Conservation (phyloP, 2,113 vertebrate genomes). For the Hippocampus guttulatus region DNA sequence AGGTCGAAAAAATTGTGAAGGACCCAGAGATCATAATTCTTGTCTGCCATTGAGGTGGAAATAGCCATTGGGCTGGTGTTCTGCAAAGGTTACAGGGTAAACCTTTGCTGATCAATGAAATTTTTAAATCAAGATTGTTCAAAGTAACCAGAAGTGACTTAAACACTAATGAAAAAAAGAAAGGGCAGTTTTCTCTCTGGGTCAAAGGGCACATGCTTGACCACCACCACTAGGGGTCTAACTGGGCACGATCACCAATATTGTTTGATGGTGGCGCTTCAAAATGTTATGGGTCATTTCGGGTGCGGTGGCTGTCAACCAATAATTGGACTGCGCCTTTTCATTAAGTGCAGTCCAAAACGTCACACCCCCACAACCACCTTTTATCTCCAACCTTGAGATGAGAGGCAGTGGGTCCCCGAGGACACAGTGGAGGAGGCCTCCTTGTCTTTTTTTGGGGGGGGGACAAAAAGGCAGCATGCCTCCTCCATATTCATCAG, state of each 20-base stretch:
- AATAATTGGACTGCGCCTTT: slow-evolving; percentile 54
- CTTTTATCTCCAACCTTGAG: slow-evolving; percentile 38
- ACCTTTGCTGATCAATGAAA: too few species aligned
- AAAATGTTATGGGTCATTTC: slow-evolving; percentile 13
- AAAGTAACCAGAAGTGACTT: too few species aligned
- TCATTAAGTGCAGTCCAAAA: slow-evolving; percentile 44
- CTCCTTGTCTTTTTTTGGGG: slow-evolving; percentile 50
- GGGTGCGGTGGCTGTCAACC: slow-evolving; percentile 48
- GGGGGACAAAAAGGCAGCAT: slow-evolving; percentile 43
- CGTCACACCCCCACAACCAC: slow-evolving; percentile 8
- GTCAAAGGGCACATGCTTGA: too few species aligned
- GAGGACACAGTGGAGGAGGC: slow-evolving; percentile 29
- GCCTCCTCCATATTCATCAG: slow-evolving; percentile 61
- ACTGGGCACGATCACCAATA: neutral
- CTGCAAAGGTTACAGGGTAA: too few species aligned
- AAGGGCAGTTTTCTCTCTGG: neutral
- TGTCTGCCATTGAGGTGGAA: too few species aligned
- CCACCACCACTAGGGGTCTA: too few species aligned
- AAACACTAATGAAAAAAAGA: neutral
- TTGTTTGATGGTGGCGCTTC: neutral
- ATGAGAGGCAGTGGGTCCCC: slow-evolving; percentile 28
- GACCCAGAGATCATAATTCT: too few species aligned
- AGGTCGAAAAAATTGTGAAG: too few species aligned
- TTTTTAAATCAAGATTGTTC: too few species aligned
- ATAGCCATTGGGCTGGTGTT: too few species aligned